These are phyloP conservation scores for Ceratosolen fusciceps DNA, from an alignment of 1,140 invertebrate species.

Conservation along the genomic window DNA sequence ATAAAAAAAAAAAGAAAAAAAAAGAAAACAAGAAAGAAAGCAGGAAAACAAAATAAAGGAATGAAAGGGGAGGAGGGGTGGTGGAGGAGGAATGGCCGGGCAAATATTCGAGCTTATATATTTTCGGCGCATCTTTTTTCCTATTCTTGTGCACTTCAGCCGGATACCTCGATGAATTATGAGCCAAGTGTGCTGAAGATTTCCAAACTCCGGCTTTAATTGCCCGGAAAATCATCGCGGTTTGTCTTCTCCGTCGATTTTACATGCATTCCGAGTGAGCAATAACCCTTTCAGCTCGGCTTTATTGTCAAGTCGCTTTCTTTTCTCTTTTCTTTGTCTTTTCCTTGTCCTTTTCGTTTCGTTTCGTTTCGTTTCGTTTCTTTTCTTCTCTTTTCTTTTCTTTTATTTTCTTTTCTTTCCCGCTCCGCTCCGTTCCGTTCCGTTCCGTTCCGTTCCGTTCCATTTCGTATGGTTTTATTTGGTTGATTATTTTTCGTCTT, in stretches of 20 bases:
- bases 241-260: constrained; percentile 19
- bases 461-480: no score
- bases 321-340: no score
- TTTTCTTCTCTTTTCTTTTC: no score
- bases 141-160: not conserved
- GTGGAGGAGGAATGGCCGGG: not conserved
- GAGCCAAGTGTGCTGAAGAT: not conserved
- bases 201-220: not conserved
- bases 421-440: no score
- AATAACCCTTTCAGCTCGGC: not conserved
- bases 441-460: no score
- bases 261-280: not conserved
- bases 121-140: not conserved
- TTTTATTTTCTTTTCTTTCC: no score
- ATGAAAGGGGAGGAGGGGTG: not conserved
- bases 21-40: constrained; percentile 33
- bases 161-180: not conserved
- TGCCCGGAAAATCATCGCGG: not conserved
- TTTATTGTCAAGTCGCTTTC: constrained; percentile 16
- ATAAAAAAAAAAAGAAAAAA: not conserved
- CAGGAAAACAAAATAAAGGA: constrained; percentile 5
- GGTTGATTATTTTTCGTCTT: no score
- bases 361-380: no score
- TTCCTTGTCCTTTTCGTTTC: no score
- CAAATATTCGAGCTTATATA: constrained; percentile 31